Evolutionary conservation across 2,113 vertebrate genomes (phyloP).

Genomic region (Cyanoliseus patagonus): DNA sequence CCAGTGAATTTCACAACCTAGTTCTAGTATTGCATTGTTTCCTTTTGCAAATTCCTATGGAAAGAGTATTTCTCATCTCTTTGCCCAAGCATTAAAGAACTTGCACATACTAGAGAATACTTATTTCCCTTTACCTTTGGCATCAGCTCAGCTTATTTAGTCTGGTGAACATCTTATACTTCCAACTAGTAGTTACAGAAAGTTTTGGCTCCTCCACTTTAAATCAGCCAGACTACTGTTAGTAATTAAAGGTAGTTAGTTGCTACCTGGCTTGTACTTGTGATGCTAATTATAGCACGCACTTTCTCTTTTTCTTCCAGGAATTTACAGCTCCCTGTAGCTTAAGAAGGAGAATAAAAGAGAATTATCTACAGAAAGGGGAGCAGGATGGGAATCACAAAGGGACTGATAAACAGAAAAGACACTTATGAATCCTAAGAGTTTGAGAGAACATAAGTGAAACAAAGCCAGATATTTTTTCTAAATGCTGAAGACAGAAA

Average conservation of each 20-base stretch:
- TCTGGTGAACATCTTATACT: not conserved
- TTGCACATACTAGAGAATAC: accelerated
- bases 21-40: not conserved
- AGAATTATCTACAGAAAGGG: not conserved
- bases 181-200: not conserved
- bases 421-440: not conserved
- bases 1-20: not conserved
- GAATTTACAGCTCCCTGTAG: not conserved
- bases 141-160: not conserved
- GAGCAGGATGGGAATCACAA: not conserved
- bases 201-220: not conserved
- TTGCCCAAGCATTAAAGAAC: not conserved
- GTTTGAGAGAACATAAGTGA: not conserved
- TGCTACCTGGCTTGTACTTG: not conserved
- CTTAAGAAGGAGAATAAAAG: not conserved
- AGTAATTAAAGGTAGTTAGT: not conserved
- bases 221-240: not conserved
- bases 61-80: not conserved
- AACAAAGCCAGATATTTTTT: not conserved
- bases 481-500: not conserved
- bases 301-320: not conserved
- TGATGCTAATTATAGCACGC: not conserved
- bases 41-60: not conserved
- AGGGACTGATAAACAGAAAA: not conserved
- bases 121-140: not conserved